phyloP scores from a whole-genome alignment of 2,797 vertebrate genomes.

The Anisognathus igniventris region DNA sequence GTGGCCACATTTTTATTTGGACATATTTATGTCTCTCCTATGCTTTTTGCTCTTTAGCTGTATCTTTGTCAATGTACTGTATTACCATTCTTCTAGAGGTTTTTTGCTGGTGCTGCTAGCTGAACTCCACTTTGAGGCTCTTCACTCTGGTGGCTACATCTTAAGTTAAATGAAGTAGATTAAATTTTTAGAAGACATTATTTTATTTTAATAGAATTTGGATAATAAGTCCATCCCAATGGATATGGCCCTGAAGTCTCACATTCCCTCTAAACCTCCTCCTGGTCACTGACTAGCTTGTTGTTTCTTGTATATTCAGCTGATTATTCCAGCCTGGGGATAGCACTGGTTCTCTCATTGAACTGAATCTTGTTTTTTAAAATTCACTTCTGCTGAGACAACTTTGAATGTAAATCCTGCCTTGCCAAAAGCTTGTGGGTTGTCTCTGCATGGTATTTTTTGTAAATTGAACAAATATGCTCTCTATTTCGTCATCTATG shows the following conservation, averaged over 20 bases:
- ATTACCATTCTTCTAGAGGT: neutral
- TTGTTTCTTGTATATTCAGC: neutral
- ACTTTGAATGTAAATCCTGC: neutral
- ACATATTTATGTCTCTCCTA: neutral
- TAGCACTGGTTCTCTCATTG: neutral
- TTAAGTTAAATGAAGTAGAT: neutral
- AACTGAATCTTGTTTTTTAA: neutral
- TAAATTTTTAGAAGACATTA: neutral
- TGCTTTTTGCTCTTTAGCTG: neutral
- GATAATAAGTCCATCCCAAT: neutral
- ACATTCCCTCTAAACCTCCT: neutral
- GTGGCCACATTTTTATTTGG: neutral
- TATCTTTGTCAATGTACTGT: neutral
- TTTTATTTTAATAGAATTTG: neutral
- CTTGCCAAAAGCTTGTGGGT: neutral
- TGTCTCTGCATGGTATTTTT: neutral
- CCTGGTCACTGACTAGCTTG: neutral
- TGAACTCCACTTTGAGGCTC: neutral
- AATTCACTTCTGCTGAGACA: neutral
- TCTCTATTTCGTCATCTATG: neutral
- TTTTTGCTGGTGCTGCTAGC: neutral
- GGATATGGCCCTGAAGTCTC: neutral
- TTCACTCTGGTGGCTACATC: neutral
- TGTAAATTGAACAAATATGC: neutral
- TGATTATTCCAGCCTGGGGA: neutral